Percentiles rank a stretch among this genome's conserved stretches.
These are phyloP conservation scores for Ptychodera flava DNA, from an alignment of 35 echinoderm and acorn worm species.

Conservation along the genomic window DNA sequence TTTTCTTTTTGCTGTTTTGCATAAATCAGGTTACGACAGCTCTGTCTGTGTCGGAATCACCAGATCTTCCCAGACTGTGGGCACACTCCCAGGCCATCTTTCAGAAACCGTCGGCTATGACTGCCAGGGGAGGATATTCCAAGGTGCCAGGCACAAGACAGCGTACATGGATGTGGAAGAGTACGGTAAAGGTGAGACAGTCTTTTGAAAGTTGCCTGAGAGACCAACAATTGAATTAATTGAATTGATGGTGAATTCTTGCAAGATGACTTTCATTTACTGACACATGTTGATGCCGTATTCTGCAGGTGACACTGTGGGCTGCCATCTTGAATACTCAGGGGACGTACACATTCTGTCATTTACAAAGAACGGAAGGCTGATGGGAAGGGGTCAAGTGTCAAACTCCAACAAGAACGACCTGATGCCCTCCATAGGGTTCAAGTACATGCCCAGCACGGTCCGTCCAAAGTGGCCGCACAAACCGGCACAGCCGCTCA, in stretches of 20 bases:
- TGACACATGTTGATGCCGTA: too few species aligned
- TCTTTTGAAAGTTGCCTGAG: too few species aligned
- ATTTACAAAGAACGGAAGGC: constrained; percentile 83
- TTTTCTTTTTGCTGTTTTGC: constrained; percentile 17
- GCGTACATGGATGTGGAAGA: not conserved
- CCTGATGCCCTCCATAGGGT: constrained; percentile 75
- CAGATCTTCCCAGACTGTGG: constrained; percentile 68
- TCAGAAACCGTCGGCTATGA: constrained; percentile 68
- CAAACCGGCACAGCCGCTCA: constrained; percentile 13
- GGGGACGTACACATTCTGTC: constrained; percentile 32
- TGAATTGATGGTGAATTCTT: too few species aligned
- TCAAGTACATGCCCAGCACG: constrained; percentile 36
- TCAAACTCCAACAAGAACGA: constrained; percentile 43
- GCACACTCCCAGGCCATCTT: constrained; percentile 54
- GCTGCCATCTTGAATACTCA: constrained; percentile 60
- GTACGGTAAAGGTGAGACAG: not conserved
- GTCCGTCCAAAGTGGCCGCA: constrained; percentile 65
- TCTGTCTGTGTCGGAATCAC: constrained; percentile 67
- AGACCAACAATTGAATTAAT: too few species aligned
- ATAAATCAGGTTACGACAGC: constrained; percentile 59
- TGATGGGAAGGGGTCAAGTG: constrained; percentile 63
- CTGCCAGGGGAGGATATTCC: constrained; percentile 26
- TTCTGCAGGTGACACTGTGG: constrained; percentile 83
- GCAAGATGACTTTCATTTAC: too few species aligned
- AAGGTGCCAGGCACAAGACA: not conserved